Evolutionary conservation across 2,888 invertebrate genomes (phyloP).

Genomic region (Eupithecia subumbrata): DNA sequence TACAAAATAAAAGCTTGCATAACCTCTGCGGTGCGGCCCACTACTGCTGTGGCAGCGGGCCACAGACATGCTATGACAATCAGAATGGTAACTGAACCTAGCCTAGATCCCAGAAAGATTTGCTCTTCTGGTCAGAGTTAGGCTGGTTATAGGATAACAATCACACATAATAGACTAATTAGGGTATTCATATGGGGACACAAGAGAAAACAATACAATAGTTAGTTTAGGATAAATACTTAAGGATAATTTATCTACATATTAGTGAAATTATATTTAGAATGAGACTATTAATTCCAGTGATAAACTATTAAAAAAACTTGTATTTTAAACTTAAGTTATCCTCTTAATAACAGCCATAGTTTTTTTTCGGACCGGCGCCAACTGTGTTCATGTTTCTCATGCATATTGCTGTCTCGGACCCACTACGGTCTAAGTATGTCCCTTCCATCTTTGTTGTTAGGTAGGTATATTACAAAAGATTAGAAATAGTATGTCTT

Average conservation of each 20-base stretch:
- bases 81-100: not conserved
- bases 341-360: not conserved
- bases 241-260: not conserved
- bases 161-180: not conserved
- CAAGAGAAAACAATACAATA: not conserved
- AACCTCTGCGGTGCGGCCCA: not conserved
- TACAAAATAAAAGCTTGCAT: not conserved
- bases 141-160: not conserved
- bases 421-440: too few species aligned
- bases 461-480: too few species aligned
- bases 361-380: not conserved
- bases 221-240: not conserved
- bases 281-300: not conserved
- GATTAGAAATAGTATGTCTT: too few species aligned
- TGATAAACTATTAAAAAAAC: not conserved
- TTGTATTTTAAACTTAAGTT: constrained; percentile 1
- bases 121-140: not conserved
- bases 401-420: too few species aligned
- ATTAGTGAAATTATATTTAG: not conserved
- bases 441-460: too few species aligned
- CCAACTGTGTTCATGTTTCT: too few species aligned
- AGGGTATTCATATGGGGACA: not conserved
- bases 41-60: too few species aligned
- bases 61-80: too few species aligned
- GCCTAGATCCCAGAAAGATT: not conserved